Conservation (phyloP, 2,888 invertebrate species). For the Orthonevra nobilis region DNA sequence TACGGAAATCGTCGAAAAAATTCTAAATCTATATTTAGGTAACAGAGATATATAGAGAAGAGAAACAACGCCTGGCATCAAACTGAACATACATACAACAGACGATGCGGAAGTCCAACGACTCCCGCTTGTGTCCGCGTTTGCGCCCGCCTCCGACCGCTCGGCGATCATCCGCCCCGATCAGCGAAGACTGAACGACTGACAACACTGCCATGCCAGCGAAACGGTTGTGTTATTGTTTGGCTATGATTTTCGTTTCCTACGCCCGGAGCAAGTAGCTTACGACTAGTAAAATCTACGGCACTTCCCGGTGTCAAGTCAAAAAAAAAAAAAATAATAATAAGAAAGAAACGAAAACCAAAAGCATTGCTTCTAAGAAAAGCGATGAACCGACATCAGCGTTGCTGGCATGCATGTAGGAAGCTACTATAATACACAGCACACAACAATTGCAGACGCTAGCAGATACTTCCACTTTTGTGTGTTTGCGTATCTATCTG, state of each 20-base stretch:
- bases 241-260: slow-evolving; percentile 59
- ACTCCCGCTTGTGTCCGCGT: slow-evolving; percentile 65
- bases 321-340: slow-evolving; percentile 30
- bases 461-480: slow-evolving; percentile 12
- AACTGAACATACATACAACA: slow-evolving; percentile 53
- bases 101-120: slow-evolving; percentile 71
- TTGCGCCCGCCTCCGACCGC: slow-evolving; percentile 40
- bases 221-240: slow-evolving; percentile 65
- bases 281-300: slow-evolving; percentile 34
- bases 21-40: slow-evolving; percentile 69
- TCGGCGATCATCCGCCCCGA: slow-evolving; percentile 12
- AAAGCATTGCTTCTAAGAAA: slow-evolving; percentile 65
- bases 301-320: slow-evolving; percentile 66
- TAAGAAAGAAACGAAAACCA: slow-evolving; percentile 26
- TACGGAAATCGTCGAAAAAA: slow-evolving; percentile 70
- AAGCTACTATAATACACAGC: slow-evolving; percentile 43
- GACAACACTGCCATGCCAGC: slow-evolving; percentile 64
- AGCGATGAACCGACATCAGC: slow-evolving; percentile 63
- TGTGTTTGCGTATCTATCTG: slow-evolving; percentile 32
- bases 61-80: slow-evolving; percentile 65
- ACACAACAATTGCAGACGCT: slow-evolving; percentile 54
- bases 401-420: slow-evolving; percentile 49
- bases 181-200: slow-evolving; percentile 54
- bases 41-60: slow-evolving; percentile 56
- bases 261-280: slow-evolving; percentile 60